Evolutionary conservation across 2,888 invertebrate genomes (phyloP).

Genomic region (Drosophila ustulata): DNA sequence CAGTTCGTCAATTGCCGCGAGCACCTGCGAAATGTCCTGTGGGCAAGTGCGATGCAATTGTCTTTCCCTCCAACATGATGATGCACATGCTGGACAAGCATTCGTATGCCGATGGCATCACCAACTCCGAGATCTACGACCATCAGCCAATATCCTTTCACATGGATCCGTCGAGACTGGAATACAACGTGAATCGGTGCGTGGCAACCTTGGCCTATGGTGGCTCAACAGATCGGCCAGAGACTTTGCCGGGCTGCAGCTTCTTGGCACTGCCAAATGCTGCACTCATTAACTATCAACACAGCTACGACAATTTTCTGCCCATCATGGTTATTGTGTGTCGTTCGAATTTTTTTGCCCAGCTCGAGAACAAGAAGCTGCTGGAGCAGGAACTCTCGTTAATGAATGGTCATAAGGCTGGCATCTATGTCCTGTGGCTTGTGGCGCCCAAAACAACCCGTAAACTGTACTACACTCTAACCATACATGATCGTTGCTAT

Average conservation of each 20-base stretch:
- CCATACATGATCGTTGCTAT: conserved; percentile 44
- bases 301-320: conserved; percentile 36
- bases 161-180: conserved; percentile 29
- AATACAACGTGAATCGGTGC: conserved; percentile 6
- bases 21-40: conserved; percentile 38
- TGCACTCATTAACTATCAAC: conserved; percentile 17
- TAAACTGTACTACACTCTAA: conserved; percentile 51
- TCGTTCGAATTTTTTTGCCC: conserved; percentile 47
- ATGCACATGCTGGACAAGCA: conserved; percentile 48
- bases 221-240: conserved; percentile 7
- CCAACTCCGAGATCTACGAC: conserved; percentile 27
- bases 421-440: conserved; percentile 59
- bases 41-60: conserved; percentile 29
- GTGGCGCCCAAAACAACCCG: conserved; percentile 35
- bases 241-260: conserved; percentile 28
- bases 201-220: conserved; percentile 42
- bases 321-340: conserved; percentile 46
- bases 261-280: conserved; percentile 33
- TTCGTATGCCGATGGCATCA: neutral
- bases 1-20: conserved; percentile 14
- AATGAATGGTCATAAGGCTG: conserved; percentile 3
- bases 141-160: conserved; percentile 19
- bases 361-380: conserved; percentile 34
- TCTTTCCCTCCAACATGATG: conserved; percentile 54
- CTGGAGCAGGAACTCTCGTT: conserved; percentile 23